A percentile compares a stretch with the other conserved stretches of the same genome.
These are phyloP conservation scores for Galagoides demidoff DNA, from an alignment of 2,797 vertebrate genomes.

Conservation along the genomic window DNA sequence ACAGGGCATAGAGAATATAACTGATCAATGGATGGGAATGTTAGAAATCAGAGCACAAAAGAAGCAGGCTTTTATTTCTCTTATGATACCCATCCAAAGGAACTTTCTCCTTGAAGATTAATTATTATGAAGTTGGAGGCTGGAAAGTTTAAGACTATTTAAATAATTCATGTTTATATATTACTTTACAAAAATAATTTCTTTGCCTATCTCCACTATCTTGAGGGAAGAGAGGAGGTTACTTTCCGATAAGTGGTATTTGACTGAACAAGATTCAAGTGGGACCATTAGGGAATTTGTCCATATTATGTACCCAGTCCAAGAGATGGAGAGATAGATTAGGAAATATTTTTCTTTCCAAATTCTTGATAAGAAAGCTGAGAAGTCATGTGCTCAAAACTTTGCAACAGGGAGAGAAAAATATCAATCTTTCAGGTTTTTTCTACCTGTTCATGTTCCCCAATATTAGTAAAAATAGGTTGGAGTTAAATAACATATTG, in stretches of 20 bases:
- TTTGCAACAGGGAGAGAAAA: background rate
- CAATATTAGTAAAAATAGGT: background rate
- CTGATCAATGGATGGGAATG: background rate
- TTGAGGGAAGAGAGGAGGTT: constrained; percentile 59
- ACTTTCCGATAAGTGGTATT: constrained; percentile 69
- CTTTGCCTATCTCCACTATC: constrained; percentile 58
- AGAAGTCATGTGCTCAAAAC: constrained; percentile 24
- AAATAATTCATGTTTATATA: constrained; percentile 76
- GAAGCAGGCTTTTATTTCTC: background rate
- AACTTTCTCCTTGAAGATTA: constrained; percentile 71
- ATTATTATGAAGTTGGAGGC: constrained; percentile 51
- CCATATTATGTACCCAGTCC: constrained; percentile 45
- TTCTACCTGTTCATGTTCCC: background rate
- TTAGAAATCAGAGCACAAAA: constrained; percentile 15
- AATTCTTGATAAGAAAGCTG: constrained; percentile 59
- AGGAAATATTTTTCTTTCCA: constrained; percentile 61
- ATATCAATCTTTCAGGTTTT: background rate
- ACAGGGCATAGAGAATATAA: background rate
- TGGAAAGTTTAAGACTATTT: constrained; percentile 65
- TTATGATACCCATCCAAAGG: background rate
- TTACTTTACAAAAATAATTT: constrained; percentile 69
- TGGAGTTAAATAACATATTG: constrained; percentile 38
- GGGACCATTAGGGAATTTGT: constrained; percentile 62
- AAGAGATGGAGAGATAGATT: constrained; percentile 36
- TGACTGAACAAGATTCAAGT: constrained; percentile 71